Base-by-base conservation (phyloP, 2,888 invertebrate genomes). In the Heteromyza rotundicornis region DNA sequence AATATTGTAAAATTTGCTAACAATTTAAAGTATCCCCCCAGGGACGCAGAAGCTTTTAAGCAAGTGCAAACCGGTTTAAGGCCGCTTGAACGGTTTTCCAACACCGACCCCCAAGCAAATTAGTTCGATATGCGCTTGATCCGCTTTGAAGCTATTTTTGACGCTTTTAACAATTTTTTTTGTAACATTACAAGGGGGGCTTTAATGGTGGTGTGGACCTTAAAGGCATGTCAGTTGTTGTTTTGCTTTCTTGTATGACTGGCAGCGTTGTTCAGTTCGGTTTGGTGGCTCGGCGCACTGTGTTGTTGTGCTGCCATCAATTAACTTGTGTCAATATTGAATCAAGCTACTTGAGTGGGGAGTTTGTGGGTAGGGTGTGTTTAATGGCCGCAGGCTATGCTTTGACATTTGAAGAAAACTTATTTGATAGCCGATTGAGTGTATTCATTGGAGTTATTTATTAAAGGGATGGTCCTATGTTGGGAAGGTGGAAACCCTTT, bases 251-350 rank as follows among this genome's bases (percentile, higher is more conserved):
- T n/a, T n/a, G 10, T 10, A n/a, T 40, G 19, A 17, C 47, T 47
- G 47, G 53, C 54, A 62, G 32, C 47, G 69, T 62, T 76, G 75
- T 74, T 76, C 72, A 74, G 61, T 76, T 76, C 32, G 63, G 47
- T 47, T 47, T 3, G 19, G 19, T 14, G 2, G 14, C 47, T 40
- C n/a, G 32, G 32, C 32, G 7, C 5, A 5, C 7, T 32, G 16
- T n/a, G 3, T 7, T 3, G 17, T 14, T 20, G 47, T 14, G 47
- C 14, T 47, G 70, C 69, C 69, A 70, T 74, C 72, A 77, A 76
- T 76, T 76, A 77, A 76, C 70, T 69, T 71, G 69, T 67, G 68
- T 77, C 77, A 76, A 76, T 78, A 76, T 78, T 76, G 70, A 70
- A 61, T 64, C 63, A 69, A 68, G 62, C 69, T 62, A 66, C 57